Evolutionary conservation across 2,113 vertebrate genomes (phyloP).

Genomic region (Crotophaga sulcirostris): DNA sequence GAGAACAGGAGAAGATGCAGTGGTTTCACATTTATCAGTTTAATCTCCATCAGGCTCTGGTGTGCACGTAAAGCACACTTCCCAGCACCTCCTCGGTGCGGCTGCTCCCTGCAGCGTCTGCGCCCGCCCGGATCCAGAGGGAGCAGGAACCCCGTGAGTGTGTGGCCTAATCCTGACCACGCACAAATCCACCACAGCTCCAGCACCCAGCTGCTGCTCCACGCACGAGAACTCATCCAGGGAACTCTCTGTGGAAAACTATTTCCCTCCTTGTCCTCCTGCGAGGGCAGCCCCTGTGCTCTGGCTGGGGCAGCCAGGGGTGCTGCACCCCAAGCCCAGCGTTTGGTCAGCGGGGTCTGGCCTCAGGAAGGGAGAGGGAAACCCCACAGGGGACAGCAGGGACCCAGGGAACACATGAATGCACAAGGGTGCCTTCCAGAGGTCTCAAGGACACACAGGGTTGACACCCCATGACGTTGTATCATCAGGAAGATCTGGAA

Average conservation of each 20-base stretch:
- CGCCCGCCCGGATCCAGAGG: background rate
- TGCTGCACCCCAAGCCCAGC: accelerated
- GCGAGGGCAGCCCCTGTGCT: background rate
- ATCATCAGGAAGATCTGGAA: background rate
- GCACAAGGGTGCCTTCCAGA: background rate
- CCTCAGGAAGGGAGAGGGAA: background rate
- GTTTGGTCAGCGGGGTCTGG: accelerated
- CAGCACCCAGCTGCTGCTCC: background rate
- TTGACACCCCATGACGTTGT: background rate
- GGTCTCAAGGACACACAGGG: background rate
- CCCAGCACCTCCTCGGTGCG: background rate
- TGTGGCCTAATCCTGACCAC: accelerated
- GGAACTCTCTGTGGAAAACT: background rate
- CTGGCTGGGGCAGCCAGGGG: background rate
- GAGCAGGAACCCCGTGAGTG: accelerated
- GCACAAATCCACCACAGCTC: background rate
- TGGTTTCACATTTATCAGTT: background rate
- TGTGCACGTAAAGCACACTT: background rate
- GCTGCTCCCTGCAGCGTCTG: background rate
- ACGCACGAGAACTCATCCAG: accelerated
- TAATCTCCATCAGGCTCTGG: background rate
- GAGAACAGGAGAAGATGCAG: background rate
- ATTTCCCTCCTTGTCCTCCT: background rate
- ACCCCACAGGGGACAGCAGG: background rate
- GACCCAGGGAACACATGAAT: background rate